Conservation (phyloP, 2,888 invertebrate genomes). For the Gonocerus acuteangulatus region DNA sequence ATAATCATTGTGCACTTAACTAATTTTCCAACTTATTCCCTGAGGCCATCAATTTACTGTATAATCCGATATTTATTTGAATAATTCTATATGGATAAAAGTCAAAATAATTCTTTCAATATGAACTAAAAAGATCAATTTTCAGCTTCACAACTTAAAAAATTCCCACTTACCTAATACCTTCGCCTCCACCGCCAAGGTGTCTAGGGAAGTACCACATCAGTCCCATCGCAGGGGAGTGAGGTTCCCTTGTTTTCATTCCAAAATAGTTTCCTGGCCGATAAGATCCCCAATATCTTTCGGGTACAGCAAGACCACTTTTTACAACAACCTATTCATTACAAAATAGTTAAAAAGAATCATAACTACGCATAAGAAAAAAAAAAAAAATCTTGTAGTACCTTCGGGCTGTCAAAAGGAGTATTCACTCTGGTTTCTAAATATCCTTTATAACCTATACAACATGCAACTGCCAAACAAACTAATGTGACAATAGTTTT, state of each 20-base stretch:
- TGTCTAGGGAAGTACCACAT: conserved; percentile 89
- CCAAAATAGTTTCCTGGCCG: conserved; percentile 83
- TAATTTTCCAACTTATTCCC: too few relatives aligned
- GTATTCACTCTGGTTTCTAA: conserved; percentile 83
- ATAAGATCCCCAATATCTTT: conserved; percentile 90
- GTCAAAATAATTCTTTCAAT: too few relatives aligned
- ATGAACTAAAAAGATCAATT: too few relatives aligned
- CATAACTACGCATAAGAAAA: background rate
- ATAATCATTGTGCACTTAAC: too few relatives aligned
- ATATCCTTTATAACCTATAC: conserved; percentile 72
- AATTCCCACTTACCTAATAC: conserved; percentile 61
- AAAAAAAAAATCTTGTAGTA: conserved; percentile 40
- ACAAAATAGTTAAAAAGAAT: conserved; percentile 44
- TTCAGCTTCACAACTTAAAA: too few relatives aligned
- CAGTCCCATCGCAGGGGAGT: conserved; percentile 82
- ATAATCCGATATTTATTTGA: too few relatives aligned
- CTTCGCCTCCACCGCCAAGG: conserved; percentile 60
- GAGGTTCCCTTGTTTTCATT: conserved; percentile 79
- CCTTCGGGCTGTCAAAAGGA: conserved; percentile 70
- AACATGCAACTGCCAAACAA: conserved; percentile 62
- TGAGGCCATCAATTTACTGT: too few relatives aligned
- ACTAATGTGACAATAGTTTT: conserved; percentile 41
- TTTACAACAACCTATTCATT: conserved; percentile 69
- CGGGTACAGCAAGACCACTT: conserved; percentile 63
- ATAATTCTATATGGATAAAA: too few relatives aligned